Conservation (phyloP, 2,797 vertebrate species). For the Notolabrus celidotus region DNA sequence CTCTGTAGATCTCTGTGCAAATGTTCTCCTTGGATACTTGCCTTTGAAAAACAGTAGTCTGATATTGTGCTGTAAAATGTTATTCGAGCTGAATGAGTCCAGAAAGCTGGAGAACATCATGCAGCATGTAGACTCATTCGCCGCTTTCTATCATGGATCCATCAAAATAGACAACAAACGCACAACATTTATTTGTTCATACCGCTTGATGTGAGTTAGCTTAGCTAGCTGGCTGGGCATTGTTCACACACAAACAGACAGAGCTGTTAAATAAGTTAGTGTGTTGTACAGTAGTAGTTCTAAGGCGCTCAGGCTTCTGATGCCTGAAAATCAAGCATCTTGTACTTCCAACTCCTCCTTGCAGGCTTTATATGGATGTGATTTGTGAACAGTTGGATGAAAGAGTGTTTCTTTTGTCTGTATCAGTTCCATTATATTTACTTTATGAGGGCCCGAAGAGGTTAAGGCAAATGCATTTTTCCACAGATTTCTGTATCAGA, state of each 20-base stretch:
- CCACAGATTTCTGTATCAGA: not conserved
- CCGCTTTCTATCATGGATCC: not conserved
- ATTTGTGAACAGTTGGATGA: too few species aligned
- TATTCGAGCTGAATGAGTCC: not conserved
- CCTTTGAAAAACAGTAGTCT: constrained; percentile 4
- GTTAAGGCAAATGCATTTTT: not conserved
- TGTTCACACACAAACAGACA: not conserved
- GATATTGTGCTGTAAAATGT: not conserved
- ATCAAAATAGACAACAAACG: not conserved
- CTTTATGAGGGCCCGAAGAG: not conserved
- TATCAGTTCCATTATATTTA: not conserved
- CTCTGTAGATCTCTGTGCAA: not conserved
- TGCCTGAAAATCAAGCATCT: not conserved
- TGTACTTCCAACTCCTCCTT: not conserved
- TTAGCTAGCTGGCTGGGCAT: not conserved
- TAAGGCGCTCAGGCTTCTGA: not conserved
- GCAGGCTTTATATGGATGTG: not conserved
- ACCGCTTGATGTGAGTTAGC: not conserved
- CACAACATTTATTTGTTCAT: not conserved
- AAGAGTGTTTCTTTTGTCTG: too few species aligned
- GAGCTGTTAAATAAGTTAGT: not conserved
- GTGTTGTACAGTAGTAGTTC: constrained; percentile 5
- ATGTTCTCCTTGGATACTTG: constrained; percentile 5
- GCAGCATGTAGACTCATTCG: not conserved
- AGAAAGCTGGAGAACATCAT: not conserved